Evolutionary conservation across 1,140 invertebrate species (phyloP), one percentile per base, ranked within the genome.

Genomic region (Drosophila kohkoa): DNA sequence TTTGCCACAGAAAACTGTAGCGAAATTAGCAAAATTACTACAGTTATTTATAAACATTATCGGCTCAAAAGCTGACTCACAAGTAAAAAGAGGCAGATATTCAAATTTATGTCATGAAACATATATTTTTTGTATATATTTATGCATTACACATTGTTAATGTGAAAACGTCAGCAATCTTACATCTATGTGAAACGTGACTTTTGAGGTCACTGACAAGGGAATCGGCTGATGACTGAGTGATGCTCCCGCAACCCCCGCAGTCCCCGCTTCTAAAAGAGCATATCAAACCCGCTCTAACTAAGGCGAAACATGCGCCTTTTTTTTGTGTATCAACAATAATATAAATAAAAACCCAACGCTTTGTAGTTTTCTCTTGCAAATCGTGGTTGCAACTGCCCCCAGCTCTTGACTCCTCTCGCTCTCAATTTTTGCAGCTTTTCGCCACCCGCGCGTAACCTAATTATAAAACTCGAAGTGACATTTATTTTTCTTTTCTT

Each of bases 381-480:
- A 65, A 71, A 70, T 63, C 68, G 52, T 69, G 55, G 15, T n/a
- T 15, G n/a, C 16, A 64, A 13, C 46, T 3, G 25, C 13, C n/a
- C 15, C 25, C 1, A 5, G 20, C 43, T n/a, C 15, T 10, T 8
- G 28, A 5, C 35, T 32, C 20, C 54, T 49, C 57, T 28, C 46
- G 59, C 54, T 49, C 57, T 28, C 46, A 64, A 8, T 48, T 46
- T 58, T 74, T 74, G 30, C 69, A 82, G 69, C 73, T 75, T 87
- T 74, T 68, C 15, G 43, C 28, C 69, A 88, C 51, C 79, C 72
- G 79, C 80, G 73, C 83, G 83, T 80, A 88, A 88, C 77, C 81
- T 83, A 88, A 87, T 82, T 86, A 87, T 74, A 86, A 82, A 74
- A 78, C 48, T 70, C 46, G 67, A 83, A 80, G 77, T 88, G 66